phyloP scores from a whole-genome alignment of 2,888 invertebrate species.

The Pollenia angustigena region DNA sequence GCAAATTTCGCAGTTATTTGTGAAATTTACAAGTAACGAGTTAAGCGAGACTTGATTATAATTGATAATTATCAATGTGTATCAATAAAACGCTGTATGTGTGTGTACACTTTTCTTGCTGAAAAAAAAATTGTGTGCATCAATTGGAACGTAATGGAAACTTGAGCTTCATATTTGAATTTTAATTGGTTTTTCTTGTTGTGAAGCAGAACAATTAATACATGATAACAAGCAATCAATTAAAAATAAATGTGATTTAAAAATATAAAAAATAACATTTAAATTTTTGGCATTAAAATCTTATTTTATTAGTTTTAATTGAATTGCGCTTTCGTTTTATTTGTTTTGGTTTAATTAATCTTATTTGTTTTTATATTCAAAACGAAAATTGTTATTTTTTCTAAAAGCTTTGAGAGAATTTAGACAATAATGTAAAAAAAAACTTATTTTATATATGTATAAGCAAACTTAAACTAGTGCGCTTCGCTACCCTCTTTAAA shows the following conservation, averaged over 20 bases:
- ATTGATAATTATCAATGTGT: no score
- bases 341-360: neutral
- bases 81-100: no score
- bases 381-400: neutral
- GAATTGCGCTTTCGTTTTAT: slow-evolving; percentile 2
- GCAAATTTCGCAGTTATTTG: slow-evolving; percentile 14
- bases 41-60: neutral
- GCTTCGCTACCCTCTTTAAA: no score
- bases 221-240: slow-evolving; percentile 19
- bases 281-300: slow-evolving; percentile 12
- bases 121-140: neutral
- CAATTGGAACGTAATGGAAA: slow-evolving; percentile 21
- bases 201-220: slow-evolving; percentile 26
- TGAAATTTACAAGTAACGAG: slow-evolving; percentile 4
- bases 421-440: no score
- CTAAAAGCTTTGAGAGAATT: neutral
- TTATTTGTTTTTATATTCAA: neutral
- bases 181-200: slow-evolving; percentile 31
- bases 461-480: no score
- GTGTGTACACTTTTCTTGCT: neutral
- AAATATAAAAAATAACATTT: neutral
- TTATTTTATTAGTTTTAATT: slow-evolving; percentile 32
- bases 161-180: slow-evolving; percentile 3
- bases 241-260: neutral
- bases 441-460: no score